Conservation (phyloP, 2,113 vertebrate genomes). For the Corythoichthys haematopterus region DNA sequence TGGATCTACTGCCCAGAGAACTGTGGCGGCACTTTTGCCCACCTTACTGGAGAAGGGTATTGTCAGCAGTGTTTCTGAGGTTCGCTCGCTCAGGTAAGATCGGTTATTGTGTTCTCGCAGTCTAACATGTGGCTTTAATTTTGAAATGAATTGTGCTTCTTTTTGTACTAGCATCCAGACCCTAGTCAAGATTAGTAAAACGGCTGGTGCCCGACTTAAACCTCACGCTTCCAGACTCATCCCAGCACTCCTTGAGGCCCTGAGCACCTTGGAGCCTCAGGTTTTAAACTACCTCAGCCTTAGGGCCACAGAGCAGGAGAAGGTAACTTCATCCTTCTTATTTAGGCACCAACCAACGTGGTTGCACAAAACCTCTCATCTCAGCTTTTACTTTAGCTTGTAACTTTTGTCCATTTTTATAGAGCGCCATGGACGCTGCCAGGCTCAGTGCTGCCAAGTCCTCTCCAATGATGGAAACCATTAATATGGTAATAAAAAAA, state of each 20-base stretch:
- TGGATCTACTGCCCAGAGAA: constrained; percentile 85
- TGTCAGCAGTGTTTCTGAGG: constrained; percentile 88
- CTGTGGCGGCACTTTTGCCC: constrained; percentile 83
- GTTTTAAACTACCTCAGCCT: constrained; percentile 97
- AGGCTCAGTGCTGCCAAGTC: constrained; percentile 94
- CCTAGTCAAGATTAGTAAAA: constrained; percentile 96
- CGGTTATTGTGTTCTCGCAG: neutral
- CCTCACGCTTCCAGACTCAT: constrained; percentile 90
- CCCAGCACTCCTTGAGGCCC: constrained; percentile 88
- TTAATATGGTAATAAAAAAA: constrained; percentile 85
- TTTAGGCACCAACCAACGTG: neutral
- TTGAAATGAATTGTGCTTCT: neutral
- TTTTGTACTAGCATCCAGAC: constrained; percentile 83
- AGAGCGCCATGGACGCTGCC: constrained; percentile 94
- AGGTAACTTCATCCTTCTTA: constrained; percentile 68
- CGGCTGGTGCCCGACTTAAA: constrained; percentile 87
- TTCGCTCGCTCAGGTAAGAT: constrained; percentile 87
- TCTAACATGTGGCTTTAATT: neutral
- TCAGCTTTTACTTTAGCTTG: neutral
- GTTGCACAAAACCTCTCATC: neutral
- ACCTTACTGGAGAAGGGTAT: constrained; percentile 94
- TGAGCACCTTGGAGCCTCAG: constrained; percentile 91
- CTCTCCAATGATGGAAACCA: constrained; percentile 98
- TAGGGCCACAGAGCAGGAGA: constrained; percentile 94
- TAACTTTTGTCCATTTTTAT: constrained; percentile 7